phyloP scores from a whole-genome alignment of 1,140 invertebrate species.

The Halictus rubicundus region DNA sequence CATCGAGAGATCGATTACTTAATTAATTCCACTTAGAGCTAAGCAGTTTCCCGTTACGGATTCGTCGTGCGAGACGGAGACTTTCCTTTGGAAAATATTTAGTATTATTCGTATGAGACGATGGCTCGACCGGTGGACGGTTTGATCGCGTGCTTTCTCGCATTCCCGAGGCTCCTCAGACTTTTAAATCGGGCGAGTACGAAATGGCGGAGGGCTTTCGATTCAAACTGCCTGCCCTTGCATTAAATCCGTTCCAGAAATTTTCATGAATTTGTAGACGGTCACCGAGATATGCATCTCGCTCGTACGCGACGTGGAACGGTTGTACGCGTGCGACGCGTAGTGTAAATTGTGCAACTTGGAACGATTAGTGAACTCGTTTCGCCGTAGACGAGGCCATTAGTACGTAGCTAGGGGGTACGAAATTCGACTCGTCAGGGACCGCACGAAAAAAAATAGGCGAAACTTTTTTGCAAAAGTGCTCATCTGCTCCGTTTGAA shows the following conservation, averaged over 20 bases:
- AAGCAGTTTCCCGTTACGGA: background rate
- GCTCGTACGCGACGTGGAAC: background rate
- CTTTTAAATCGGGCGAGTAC: conserved; percentile 38
- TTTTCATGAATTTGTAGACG: conserved; percentile 21
- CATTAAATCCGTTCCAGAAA: conserved; percentile 40
- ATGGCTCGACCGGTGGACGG: background rate
- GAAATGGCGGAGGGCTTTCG: conserved; percentile 33
- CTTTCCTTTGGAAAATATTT: background rate
- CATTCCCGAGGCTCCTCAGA: conserved; percentile 32
- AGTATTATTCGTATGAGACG: background rate
- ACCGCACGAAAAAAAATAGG: too few relatives aligned
- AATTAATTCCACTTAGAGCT: background rate
- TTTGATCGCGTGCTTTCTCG: conserved; percentile 26
- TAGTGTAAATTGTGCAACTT: background rate
- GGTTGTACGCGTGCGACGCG: background rate
- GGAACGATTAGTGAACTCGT: background rate
- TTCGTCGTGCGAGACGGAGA: background rate
- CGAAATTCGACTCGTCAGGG: background rate
- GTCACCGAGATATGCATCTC: background rate
- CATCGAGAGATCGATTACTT: background rate
- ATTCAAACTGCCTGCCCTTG: conserved; percentile 27
- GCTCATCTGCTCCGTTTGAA: too few relatives aligned
- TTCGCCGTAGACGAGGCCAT: background rate
- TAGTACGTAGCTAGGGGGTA: background rate
- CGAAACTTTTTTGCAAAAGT: too few relatives aligned